These are phyloP conservation scores for Podarcis muralis DNA, from an alignment of 2,113 vertebrate genomes.

Conservation along the genomic window DNA sequence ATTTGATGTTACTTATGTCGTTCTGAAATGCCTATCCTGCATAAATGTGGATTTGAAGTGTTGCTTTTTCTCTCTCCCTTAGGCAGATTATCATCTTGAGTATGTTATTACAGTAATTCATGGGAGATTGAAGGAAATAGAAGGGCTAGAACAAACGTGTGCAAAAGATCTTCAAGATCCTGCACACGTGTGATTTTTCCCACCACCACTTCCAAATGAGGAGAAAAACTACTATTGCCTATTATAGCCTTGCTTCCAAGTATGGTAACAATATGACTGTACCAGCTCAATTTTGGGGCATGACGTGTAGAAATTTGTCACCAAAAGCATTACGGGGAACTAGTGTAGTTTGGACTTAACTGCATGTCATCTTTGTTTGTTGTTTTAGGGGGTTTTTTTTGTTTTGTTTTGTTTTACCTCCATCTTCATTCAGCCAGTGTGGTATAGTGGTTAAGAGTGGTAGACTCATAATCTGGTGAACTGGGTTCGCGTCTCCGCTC, in stretches of 20 bases:
- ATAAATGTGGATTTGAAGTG: slow-evolving; percentile 27
- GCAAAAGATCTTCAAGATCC: background rate
- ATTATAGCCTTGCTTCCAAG: background rate
- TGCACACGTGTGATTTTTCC: background rate
- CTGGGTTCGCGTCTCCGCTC: too few relatives aligned
- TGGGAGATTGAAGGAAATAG: slow-evolving; percentile 32
- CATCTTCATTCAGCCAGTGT: too few relatives aligned
- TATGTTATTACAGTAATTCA: slow-evolving; percentile 25
- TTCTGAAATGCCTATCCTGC: slow-evolving; percentile 35
- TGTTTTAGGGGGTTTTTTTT: background rate
- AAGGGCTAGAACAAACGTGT: background rate
- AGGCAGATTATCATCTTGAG: slow-evolving; percentile 13
- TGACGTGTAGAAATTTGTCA: background rate
- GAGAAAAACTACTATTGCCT: background rate
- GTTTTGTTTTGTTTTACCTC: too few relatives aligned
- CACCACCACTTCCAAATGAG: background rate
- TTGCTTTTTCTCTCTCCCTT: background rate
- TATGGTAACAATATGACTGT: background rate
- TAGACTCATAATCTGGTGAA: too few relatives aligned
- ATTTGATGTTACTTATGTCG: slow-evolving; percentile 40
- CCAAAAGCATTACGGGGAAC: background rate
- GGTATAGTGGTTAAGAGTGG: too few relatives aligned
- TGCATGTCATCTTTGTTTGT: background rate
- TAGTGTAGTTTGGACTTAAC: background rate
- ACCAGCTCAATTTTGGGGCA: background rate